Conservation (phyloP, 2,888 invertebrate genomes). For the Lasioglossum zephyrum region DNA sequence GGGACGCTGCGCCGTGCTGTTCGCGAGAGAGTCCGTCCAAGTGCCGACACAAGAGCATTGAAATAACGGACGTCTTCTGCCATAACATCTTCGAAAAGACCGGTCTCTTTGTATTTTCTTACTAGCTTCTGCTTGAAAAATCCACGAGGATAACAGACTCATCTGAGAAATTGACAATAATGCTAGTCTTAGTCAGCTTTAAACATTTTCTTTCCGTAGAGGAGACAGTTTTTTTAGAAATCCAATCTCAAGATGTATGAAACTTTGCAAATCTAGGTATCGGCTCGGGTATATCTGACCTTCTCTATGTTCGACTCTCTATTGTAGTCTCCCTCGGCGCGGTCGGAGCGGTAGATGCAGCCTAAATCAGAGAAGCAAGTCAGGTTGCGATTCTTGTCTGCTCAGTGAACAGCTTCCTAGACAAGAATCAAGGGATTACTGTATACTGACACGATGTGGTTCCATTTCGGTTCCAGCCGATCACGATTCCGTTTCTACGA, state of each 20-base stretch:
- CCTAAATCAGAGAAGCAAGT: too few relatives aligned
- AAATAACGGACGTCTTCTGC: neutral
- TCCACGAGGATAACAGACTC: too few relatives aligned
- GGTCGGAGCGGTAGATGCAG: too few relatives aligned
- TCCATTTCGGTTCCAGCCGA: constrained; percentile 65
- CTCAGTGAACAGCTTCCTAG: too few relatives aligned
- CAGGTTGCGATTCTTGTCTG: too few relatives aligned
- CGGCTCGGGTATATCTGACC: too few relatives aligned
- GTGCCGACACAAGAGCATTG: neutral
- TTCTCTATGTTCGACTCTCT: too few relatives aligned
- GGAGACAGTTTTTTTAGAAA: too few relatives aligned
- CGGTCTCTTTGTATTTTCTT: constrained; percentile 3
- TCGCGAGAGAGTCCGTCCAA: neutral
- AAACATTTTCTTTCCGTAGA: too few relatives aligned
- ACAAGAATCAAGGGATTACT: too few relatives aligned
- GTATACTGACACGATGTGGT: too few relatives aligned
- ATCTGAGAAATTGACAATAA: neutral
- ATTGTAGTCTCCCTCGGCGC: too few relatives aligned
- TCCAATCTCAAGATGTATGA: neutral
- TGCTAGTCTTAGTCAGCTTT: neutral
- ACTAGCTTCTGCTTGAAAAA: neutral
- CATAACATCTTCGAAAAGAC: neutral
- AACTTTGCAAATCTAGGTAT: neutral
- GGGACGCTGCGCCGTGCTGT: neutral
- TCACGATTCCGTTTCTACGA: constrained; percentile 48